phyloP scores from a whole-genome alignment of 2,888 invertebrate genomes.

The Eueremaeus valkanovi region DNA sequence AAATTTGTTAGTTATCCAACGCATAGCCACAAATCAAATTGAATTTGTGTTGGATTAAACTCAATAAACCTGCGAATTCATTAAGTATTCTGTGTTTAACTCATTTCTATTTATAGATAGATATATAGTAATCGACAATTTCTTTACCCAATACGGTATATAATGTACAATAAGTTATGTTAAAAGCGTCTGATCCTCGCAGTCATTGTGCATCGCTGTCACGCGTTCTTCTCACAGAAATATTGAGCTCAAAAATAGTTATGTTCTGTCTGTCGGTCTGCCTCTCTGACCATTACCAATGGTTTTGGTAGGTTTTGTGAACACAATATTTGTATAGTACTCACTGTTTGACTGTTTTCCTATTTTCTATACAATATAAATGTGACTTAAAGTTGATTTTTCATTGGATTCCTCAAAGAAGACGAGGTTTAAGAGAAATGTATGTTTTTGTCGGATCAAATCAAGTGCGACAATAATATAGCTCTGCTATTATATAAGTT shows the following conservation, averaged over 20 bases:
- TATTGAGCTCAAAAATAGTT: too few species aligned
- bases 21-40: constrained; percentile 17
- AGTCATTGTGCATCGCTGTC: constrained; percentile 25
- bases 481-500: background rate
- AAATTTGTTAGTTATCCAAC: background rate
- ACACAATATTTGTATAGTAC: background rate
- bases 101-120: constrained; percentile 17
- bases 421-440: background rate
- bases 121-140: background rate
- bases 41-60: background rate
- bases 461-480: constrained; percentile 24
- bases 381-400: constrained; percentile 1
- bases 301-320: background rate
- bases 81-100: background rate
- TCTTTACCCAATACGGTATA: background rate
- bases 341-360: background rate
- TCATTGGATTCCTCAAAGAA: background rate
- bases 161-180: background rate
- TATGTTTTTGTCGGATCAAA: constrained; percentile 34
- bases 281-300: background rate
- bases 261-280: constrained; percentile 30
- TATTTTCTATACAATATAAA: background rate
- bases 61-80: background rate
- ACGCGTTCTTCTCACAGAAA: constrained; percentile 18
- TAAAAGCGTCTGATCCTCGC: background rate